A percentile compares a stretch with the other conserved stretches of the same genome.
phyloP scores from a whole-genome alignment of 2,113 vertebrate genomes.

The Gorsachius goisagi region DNA sequence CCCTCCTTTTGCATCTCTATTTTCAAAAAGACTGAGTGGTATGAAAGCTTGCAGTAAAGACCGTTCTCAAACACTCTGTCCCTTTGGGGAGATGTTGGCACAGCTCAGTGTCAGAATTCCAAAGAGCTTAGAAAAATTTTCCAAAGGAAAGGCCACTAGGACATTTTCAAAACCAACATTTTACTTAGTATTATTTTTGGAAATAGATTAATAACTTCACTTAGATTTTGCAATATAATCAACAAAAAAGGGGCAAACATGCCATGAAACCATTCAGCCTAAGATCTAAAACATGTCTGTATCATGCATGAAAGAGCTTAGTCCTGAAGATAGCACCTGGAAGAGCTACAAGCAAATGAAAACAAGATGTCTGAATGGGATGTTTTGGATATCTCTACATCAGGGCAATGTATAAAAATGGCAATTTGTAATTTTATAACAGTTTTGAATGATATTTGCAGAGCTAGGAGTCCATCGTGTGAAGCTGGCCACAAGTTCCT shows the following conservation, averaged over 20 bases:
- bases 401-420: not conserved
- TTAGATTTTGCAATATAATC: not conserved
- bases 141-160: not conserved
- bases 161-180: not conserved
- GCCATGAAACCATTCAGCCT: not conserved
- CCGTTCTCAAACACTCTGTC: not conserved
- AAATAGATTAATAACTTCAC: not conserved
- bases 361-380: not conserved
- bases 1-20: not conserved
- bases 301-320: not conserved
- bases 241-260: not conserved
- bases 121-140: not conserved
- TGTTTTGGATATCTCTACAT: not conserved
- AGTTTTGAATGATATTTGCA: not conserved
- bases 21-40: not conserved
- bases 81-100: not conserved
- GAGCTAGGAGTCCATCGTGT: not conserved
- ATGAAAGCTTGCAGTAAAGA: not conserved
- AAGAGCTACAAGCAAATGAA: not conserved
- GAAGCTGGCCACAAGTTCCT: not conserved
- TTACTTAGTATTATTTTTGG: not conserved
- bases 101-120: not conserved
- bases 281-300: not conserved
- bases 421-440: not conserved
- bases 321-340: not conserved